Evolutionary conservation across 2,888 invertebrate species (phyloP).

Genomic region (Cephus nigrinus): DNA sequence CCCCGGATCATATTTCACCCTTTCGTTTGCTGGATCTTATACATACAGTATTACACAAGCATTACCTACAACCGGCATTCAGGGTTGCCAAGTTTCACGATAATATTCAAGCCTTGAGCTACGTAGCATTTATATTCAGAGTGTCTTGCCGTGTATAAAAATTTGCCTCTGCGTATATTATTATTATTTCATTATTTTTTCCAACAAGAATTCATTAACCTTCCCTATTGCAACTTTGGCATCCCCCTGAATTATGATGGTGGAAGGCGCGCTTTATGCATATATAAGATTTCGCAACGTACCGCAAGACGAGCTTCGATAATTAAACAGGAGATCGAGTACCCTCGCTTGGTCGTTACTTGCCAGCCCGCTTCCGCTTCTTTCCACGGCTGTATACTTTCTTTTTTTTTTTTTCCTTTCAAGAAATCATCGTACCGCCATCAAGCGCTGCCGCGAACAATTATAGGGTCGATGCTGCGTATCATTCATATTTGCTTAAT

Average conservation of each 20-base stretch:
- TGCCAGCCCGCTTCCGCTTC: neutral
- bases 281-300: neutral
- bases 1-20: slow-evolving; percentile 5
- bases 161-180: neutral
- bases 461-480: slow-evolving; percentile 10
- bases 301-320: neutral
- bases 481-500: slow-evolving; percentile 56
- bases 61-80: neutral
- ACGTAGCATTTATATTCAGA: neutral
- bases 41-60: neutral
- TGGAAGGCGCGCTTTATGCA: neutral
- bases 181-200: neutral
- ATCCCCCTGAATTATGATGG: neutral
- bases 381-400: neutral
- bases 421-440: neutral
- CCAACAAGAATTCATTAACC: neutral
- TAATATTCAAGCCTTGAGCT: neutral
- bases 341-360: neutral
- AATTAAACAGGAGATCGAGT: neutral
- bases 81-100: neutral
- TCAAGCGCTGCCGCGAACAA: neutral
- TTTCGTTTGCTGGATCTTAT: neutral
- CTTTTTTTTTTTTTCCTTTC: neutral
- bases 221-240: neutral
- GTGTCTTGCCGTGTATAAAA: neutral